Base-by-base conservation (phyloP, 2,888 invertebrate genomes). In the Amphimallon solstitiale region DNA sequence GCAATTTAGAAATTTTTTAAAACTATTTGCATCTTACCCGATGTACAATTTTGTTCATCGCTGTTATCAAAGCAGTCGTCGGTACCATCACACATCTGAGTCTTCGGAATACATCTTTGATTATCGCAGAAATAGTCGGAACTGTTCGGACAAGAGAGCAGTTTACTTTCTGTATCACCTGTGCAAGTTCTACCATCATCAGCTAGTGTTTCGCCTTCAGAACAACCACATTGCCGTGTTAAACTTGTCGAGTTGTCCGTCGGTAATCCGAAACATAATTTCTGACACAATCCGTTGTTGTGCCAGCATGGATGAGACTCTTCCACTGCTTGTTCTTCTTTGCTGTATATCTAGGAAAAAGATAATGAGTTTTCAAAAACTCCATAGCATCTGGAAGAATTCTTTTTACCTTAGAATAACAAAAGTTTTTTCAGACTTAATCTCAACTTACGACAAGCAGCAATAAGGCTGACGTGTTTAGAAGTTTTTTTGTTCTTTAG, bases 31-130 rank as follows among this genome's bases (percentile, higher is more conserved):
- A n/a, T n/a, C n/a, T n/a, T n/a, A n/a, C n/a, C n/a, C n/a, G n/a
- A n/a, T 62, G 95, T 95, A 79, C 97, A 98, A 76, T 97, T 96
- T 78, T 94, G 94, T 81, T 97, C 97, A 78, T 97, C 97, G 63
- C 95, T 95, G 83, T 95, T 94, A 79, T 98, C 97, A 74, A 97
- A 84, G 76, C 98, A 98, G 79, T 98, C 97, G 77, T 97, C 94
- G 75, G 97, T 97, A 0, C 96, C 97, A 79, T 97, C 97, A 79
- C 97, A 97, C 1, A 95, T 92, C 97, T 97, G 97, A 7, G 93
- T 92, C 79, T 94, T 94, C 0, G 95, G 95, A 56, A 97, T 94
- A 78, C 95, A 96, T 29, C 94, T 84, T 78, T 95, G 94, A 81
- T 97, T 97, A 74, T 90, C 89, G 80, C 98, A 98, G 0, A 94